Percentiles rank a stretch among this genome's conserved stretches.
Evolutionary conservation across 1,140 invertebrate genomes (phyloP).

Genomic region (fruit fly (Drosophila melanogaster)): DNA sequence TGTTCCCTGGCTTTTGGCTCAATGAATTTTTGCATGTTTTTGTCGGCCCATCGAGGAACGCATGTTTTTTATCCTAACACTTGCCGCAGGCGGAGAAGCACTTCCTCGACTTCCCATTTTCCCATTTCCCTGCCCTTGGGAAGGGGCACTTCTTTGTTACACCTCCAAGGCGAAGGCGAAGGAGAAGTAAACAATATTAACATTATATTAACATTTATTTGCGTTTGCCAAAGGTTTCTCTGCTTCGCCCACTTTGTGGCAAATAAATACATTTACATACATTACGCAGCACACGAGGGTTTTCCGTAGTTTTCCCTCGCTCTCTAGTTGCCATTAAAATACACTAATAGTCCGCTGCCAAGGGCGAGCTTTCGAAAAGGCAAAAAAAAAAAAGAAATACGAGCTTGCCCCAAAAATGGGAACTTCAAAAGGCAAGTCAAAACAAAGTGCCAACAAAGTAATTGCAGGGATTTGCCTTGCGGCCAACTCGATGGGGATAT

Average conservation of each 20-base stretch:
- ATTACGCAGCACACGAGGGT: conserved; percentile 63
- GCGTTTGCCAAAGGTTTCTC: conserved; percentile 47
- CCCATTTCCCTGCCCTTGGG: conserved; percentile 20
- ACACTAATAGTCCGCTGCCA: conserved; percentile 33
- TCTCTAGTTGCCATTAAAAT: conserved; percentile 43
- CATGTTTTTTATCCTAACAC: conserved; percentile 36
- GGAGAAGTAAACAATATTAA: conserved; percentile 67
- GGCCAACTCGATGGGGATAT: conserved; percentile 22
- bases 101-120: conserved; percentile 30
- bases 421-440: conserved; percentile 64
- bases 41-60: neutral
- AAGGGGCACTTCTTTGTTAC: conserved; percentile 37
- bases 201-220: conserved; percentile 83
- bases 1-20: conserved; percentile 40
- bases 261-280: conserved; percentile 80
- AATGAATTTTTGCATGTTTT: conserved; percentile 78
- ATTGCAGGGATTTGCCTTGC: conserved; percentile 67
- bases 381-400: conserved; percentile 22
- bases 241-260: neutral
- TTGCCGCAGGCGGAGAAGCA: conserved; percentile 23
- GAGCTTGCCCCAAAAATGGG: conserved; percentile 20
- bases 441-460: conserved; percentile 77
- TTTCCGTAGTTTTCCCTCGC: conserved; percentile 12
- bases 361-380: conserved; percentile 25
- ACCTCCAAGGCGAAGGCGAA: conserved; percentile 35